Base-by-base conservation (phyloP, 1,140 invertebrate genomes). In the Brachionus rotundiformis region DNA sequence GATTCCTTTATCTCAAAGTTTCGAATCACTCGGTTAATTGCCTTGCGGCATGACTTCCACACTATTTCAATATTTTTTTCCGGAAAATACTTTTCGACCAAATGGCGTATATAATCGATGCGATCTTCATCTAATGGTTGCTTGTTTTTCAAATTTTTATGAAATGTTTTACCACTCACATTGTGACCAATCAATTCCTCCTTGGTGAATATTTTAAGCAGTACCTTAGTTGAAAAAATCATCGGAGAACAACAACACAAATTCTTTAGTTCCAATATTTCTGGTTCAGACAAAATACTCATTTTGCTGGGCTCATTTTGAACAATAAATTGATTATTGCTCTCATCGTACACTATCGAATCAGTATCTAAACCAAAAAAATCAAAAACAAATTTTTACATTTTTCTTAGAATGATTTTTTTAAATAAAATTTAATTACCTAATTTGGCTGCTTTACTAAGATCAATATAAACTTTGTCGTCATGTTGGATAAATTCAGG, bases 41-140 rank as follows among this genome's bases (percentile, higher is more conserved):
- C 76, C 33, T 54, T 79, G 11, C 76, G 76, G 29, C 76, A 79
- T 8, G 59, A 59, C 29, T 79, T 79, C 76, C 76, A 79, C 16
- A 79, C 29, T 10, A 33, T 11, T 41, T 79, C 76, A 19, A 54
- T 31, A 79, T 33, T 79, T 54, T 39, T 54, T 10, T 54, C 54
- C 16, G 47, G 47, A 79, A 79, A 79, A 39, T 79, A 59, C 31
- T 79, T 79, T 13, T 79, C 76, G 47, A 79, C 76, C 47, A 79
- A 63, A 54, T 39, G 59, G 23, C 76, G 76, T n/a, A 79, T 79
- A 41, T 79, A 79, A 13, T 79, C 59, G 23, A 79, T 79, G 11
- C 76, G 76, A 39, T 63, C 47, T 23, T 79, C 76, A 13, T 79
- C 76, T 23, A 79, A 41, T 31, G 76, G 47, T 41, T 79, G 47